Evolutionary conservation across 2,113 vertebrate species (phyloP), one percentile per base, ranked within the genome.

Genomic region (Lathamus discolor): DNA sequence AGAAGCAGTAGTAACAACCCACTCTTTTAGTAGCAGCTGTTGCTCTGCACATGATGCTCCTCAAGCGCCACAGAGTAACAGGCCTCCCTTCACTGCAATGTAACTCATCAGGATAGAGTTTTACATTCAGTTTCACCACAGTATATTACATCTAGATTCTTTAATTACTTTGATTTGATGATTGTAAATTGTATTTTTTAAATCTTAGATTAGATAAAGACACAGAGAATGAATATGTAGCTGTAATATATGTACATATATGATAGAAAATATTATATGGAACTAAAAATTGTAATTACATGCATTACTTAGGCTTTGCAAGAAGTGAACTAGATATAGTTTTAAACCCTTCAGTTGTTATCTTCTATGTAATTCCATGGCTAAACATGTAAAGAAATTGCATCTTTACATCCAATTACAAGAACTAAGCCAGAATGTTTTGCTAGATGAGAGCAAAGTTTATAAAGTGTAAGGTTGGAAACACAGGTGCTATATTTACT

Each of bases 401-500:
- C 46, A 93, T 91, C 31, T 87, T 96, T 92, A 89, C 57, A 33
- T 86, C 54, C 10, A 81, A 2, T 95, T 96, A 70, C 59, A 95
- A 83, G 59, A 91, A 94, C 19, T 90, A 96, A 72, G 48, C 37
- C 44, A 78, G 33, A 96, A 77, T 96, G 59, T 89, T 97, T 95
- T 96, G 22, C 63, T 95, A 20, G 18, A 83, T 92, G n/a, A 95
- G 28, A 77, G 35, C 6, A 54, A 96, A 96, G 31, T 93, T 97
- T 95, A 84, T 37, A 9, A 95, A 96, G 86, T 75, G 87, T 76
- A 94, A 95, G 90, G 76, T 54, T 97, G 90, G 90, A 90, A 97
- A 85, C 28, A 44, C 39, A 95, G 27, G 61, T 95, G 57, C 64
- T 96, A 29, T 61, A 92, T 94, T 87, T 91, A 48, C 43, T 72